Conservation (phyloP, 2,113 vertebrate genomes). For the Puntigrus tetrazona region DNA sequence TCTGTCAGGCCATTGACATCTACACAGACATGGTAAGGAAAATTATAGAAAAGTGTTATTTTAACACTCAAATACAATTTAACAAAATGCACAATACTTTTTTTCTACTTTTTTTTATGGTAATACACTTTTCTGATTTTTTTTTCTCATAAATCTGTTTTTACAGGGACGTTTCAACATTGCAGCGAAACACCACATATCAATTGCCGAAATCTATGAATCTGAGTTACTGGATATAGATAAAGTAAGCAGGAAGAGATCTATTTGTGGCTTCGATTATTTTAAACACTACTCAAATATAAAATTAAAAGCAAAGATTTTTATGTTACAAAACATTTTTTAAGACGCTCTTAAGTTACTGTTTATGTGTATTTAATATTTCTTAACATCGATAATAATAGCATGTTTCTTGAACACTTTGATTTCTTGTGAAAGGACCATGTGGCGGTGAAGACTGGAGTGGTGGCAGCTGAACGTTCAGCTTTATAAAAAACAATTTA, state of each 20-base stretch:
- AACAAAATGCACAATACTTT: too few relatives aligned
- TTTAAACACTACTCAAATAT: too few relatives aligned
- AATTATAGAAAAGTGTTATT: not conserved
- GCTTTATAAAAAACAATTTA: not conserved
- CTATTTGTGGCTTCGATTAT: too few relatives aligned
- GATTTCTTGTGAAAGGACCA: not conserved
- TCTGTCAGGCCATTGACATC: constrained; percentile 80
- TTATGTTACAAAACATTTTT: too few relatives aligned
- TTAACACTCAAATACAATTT: not conserved
- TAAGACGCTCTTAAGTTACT: not conserved
- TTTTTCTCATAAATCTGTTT: not conserved
- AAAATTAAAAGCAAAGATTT: too few relatives aligned
- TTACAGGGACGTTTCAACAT: constrained; percentile 81
- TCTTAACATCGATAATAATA: not conserved
- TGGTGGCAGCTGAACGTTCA: not conserved
- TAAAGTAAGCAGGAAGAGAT: constrained; percentile 68
- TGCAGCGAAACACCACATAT: constrained; percentile 82
- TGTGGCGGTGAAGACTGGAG: not conserved
- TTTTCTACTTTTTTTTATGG: too few relatives aligned
- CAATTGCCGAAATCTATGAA: constrained; percentile 82
- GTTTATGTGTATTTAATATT: too few relatives aligned
- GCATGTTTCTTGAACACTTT: not conserved
- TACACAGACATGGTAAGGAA: constrained; percentile 83
- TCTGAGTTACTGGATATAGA: constrained; percentile 80
- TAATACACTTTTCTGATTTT: not conserved